phyloP scores from a whole-genome alignment of 2,797 vertebrate species.

The Denticeps clupeoides region DNA sequence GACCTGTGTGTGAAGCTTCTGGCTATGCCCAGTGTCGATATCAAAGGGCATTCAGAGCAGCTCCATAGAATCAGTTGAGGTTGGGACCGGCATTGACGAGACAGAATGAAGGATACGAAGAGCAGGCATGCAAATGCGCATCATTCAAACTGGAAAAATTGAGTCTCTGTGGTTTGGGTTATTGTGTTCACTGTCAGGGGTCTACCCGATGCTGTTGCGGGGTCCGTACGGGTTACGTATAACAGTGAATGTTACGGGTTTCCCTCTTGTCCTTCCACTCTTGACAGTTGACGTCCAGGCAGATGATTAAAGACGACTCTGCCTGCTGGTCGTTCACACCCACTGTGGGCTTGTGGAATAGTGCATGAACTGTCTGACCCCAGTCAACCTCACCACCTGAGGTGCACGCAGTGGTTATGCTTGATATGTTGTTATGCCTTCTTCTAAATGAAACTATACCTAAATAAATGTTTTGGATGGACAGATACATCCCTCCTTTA shows the following conservation, averaged over 20 bases:
- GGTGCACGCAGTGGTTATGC: no score
- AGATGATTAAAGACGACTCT: background rate
- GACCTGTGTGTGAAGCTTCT: background rate
- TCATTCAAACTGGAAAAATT: background rate
- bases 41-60: background rate
- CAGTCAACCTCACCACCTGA: no score
- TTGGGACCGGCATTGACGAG: background rate
- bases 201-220: background rate
- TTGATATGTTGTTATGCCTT: no score
- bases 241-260: background rate
- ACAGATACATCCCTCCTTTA: no score
- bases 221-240: background rate
- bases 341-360: background rate
- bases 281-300: background rate
- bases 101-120: background rate
- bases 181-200: background rate
- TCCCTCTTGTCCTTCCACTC: background rate
- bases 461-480: no score
- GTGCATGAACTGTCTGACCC: background rate
- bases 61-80: background rate
- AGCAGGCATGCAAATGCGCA: background rate
- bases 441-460: no score
- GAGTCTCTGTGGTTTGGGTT: background rate
- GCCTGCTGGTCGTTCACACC: background rate
- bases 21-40: slow-evolving; percentile 1